Base-by-base conservation (phyloP, 2,113 vertebrate genomes). In the Aegotheles bennettii region DNA sequence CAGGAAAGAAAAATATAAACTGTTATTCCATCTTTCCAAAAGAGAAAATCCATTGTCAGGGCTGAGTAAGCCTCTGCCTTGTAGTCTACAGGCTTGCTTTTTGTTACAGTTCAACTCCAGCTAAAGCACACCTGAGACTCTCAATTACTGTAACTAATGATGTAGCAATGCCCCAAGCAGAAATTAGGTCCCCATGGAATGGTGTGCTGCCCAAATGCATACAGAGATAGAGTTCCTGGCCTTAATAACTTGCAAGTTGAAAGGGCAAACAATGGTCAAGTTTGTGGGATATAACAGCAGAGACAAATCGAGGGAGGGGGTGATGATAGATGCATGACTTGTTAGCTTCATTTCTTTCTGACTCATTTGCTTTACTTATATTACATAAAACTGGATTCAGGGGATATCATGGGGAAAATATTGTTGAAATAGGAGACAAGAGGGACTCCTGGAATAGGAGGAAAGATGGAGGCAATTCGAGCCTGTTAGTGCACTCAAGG, bases 241-340 rank as follows among this genome's bases (percentile, higher is more conserved):
- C 91, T 65, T 65, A 85, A 65, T 73, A 95, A 85, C 74, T 87
- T 93, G 57, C 48, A 73, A 88, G 59, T 43, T 88, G 53, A 93
- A 93, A 93, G 85, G 71, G 81, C 54, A 77, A 95, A 88, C 68
- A 86, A 85, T 60, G 71, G 83, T 96, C 90, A 93, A 48, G 42
- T 86, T 80, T 83, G 63, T 92, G 71, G 63, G 88, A 76, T 90
- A 57, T 73, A 94, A 93, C 11, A 86, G 13, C 67, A 93, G 50
- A 92, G 79, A 90, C n/a, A 93, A 93, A 78, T 87, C 2, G 1
- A 74, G 89, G 59, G 71, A 84, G 26, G 6, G 74, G 17, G 89
- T 96, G 94, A 90, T 92, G 95, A 95, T 29, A 93, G 93, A 90
- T 86, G 69, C 86, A 81, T 92, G 95, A 73, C 64, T 90, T 95